A percentile compares a stretch with the other conserved stretches of the same genome.
Conservation (phyloP, 2,113 vertebrate species). For the Phaethon lepturus region DNA sequence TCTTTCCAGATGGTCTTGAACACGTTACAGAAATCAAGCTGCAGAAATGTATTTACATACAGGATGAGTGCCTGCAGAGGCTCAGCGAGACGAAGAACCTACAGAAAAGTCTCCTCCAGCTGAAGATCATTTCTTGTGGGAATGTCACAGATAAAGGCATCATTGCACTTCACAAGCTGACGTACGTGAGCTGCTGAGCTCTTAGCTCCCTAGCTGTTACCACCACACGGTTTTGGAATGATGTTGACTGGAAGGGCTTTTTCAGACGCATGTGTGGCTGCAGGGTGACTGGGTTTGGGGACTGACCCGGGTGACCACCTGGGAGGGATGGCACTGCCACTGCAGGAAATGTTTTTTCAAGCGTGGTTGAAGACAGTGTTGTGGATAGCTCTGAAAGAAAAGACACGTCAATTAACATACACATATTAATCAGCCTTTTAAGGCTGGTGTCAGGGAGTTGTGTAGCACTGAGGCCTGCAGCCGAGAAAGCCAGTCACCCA, state of each 20-base stretch:
- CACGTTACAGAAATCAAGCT: slow-evolving; percentile 89
- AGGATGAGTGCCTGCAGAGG: slow-evolving; percentile 88
- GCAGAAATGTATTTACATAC: slow-evolving; percentile 90
- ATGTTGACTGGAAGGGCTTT: not conserved
- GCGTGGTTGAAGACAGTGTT: not conserved
- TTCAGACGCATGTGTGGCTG: fast-evolving
- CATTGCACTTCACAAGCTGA: slow-evolving; percentile 84
- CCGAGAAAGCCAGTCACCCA: not conserved
- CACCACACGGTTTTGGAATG: fast-evolving
- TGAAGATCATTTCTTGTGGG: slow-evolving; percentile 92
- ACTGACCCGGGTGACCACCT: not conserved
- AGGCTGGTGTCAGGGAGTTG: not conserved
- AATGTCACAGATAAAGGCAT: slow-evolving; percentile 91
- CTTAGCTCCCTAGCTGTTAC: not conserved
- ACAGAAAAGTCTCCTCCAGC: slow-evolving; percentile 81
- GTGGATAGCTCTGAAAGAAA: not conserved
- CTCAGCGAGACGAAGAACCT: slow-evolving; percentile 84
- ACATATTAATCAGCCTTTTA: not conserved
- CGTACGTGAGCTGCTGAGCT: slow-evolving; percentile 51
- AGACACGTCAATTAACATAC: not conserved
- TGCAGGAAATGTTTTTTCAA: not conserved
- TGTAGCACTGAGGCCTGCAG: not conserved
- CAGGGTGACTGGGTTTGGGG: not conserved
- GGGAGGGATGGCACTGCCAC: not conserved
- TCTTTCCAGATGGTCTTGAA: slow-evolving; percentile 85